Evolutionary conservation across 2,797 vertebrate genomes (phyloP), one percentile per base, ranked within the genome.

Genomic region (Premnoplex brunnescens): DNA sequence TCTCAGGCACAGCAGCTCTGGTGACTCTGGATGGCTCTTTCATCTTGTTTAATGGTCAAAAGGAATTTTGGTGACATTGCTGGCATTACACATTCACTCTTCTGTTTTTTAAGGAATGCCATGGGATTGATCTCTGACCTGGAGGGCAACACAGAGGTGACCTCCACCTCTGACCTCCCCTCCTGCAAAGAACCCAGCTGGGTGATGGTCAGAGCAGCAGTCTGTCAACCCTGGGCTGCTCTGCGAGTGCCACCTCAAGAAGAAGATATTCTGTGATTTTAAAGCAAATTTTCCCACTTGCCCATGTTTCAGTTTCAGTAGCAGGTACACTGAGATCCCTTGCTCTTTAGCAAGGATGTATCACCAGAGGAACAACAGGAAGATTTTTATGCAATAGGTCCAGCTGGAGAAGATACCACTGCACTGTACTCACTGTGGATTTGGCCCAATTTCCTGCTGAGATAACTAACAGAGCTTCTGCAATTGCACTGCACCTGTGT

Each of bases 91-190:
- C 46, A 59, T 91, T 80, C 51, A 27, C 43, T 58, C 36, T 58
- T 67, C 41, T 83, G 74, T 58, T 80, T 93, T 93, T 79, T 37
- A 64, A 94, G 89, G n/a, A 93, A 96, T 89, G 58, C 69, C 54
- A 75, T 2, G 9, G 91, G 85, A 89, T 72, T 96, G 91, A 94
- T 75, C 93, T 91, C 72, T 94, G 95, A 89, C 78, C 91, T 58
- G n/a, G 30, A 92, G 68, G 51, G 73, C 0, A 0, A 56, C 44
- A 63, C 43, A 82, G 85, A 73, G 43, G 39, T 0, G 9, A 93
- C 86, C 85, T 76, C 52, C 56, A 64, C 46, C 43, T 78, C 85
- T 81, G 72, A 94, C 89, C 46, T 71, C n/a, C 6, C 13, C 58
- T 83, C 62, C 62, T 80, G 54, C 46, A 72, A 58, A 88, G 58